Conservation (phyloP, 2,888 invertebrate species). For the Chaetogeoica ovagalla region DNA sequence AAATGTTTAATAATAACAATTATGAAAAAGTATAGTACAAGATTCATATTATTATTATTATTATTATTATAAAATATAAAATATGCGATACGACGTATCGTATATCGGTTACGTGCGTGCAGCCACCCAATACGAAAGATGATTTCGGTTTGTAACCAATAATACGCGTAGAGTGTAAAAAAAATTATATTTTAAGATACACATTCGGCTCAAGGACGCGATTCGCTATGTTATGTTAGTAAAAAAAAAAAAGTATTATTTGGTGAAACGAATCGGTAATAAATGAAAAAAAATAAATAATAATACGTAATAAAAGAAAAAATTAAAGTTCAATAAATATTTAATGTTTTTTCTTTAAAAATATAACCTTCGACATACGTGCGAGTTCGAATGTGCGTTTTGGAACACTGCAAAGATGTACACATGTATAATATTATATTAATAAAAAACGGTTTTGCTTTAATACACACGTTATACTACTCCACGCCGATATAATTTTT, state of each 20-base stretch:
- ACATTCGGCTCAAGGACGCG: not conserved
- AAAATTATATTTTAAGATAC: not conserved
- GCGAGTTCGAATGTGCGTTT: not conserved
- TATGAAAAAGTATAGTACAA: too few species aligned
- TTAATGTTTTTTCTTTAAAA: too few species aligned
- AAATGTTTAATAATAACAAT: too few species aligned
- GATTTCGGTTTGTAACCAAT: not conserved
- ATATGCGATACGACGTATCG: too few species aligned
- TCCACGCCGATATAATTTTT: too few species aligned
- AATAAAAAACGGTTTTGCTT: too few species aligned
- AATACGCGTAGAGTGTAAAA: not conserved
- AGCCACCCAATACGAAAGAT: not conserved
- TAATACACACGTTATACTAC: too few species aligned
- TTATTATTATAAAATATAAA: too few species aligned
- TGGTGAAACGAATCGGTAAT: constrained; percentile 17
- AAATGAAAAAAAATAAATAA: too few species aligned
- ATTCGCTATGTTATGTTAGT: not conserved
- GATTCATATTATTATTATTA: too few species aligned
- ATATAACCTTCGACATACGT: not conserved
- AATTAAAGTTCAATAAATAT: not conserved
- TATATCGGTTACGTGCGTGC: not conserved
- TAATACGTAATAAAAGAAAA: not conserved
- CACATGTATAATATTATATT: too few species aligned
- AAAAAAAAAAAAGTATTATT: not conserved
- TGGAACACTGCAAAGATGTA: not conserved